Evolutionary conservation across 1,140 invertebrate genomes (phyloP).

Genomic region (Drosophila lini): DNA sequence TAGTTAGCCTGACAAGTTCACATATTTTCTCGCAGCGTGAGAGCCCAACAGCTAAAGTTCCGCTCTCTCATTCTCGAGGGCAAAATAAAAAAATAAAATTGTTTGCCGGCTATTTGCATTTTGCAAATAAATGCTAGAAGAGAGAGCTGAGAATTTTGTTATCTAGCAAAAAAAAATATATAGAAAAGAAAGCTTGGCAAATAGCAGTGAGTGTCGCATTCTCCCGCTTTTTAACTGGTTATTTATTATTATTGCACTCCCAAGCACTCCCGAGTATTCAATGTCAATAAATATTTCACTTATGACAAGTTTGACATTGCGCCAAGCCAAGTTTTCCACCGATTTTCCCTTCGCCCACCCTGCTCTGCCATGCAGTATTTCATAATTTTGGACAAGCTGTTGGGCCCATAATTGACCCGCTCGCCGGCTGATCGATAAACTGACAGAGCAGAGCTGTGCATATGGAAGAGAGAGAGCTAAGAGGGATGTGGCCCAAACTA

Average conservation of each 20-base stretch:
- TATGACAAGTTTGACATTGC: conserved; percentile 69
- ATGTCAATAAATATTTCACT: conserved; percentile 72
- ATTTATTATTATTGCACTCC: conserved; percentile 52
- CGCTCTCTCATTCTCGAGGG: conserved; percentile 24
- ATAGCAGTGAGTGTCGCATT: not conserved
- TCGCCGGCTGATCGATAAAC: conserved; percentile 45
- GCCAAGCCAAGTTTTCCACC: conserved; percentile 14
- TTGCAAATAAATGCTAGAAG: conserved; percentile 18
- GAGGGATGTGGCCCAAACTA: not conserved
- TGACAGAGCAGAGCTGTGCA: conserved; percentile 9
- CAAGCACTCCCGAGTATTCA: conserved; percentile 12
- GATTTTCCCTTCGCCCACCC: not conserved
- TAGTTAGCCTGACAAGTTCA: conserved; percentile 45
- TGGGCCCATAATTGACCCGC: conserved; percentile 55
- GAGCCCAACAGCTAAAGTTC: conserved; percentile 11
- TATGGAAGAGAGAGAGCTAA: not conserved
- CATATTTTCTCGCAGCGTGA: conserved; percentile 26
- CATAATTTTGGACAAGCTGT: conserved; percentile 34
- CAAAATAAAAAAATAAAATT: conserved; percentile 26
- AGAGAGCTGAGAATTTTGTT: conserved; percentile 13
- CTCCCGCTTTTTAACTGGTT: conserved; percentile 19
- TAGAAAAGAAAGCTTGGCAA: conserved; percentile 11
- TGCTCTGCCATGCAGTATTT: conserved; percentile 16
- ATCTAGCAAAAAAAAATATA: not conserved
- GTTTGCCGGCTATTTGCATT: conserved; percentile 54